A percentile compares a stretch with the other conserved stretches of the same genome.
Evolutionary conservation across 2,797 vertebrate genomes (phyloP).

Genomic region (Peromyscus nudipes): DNA sequence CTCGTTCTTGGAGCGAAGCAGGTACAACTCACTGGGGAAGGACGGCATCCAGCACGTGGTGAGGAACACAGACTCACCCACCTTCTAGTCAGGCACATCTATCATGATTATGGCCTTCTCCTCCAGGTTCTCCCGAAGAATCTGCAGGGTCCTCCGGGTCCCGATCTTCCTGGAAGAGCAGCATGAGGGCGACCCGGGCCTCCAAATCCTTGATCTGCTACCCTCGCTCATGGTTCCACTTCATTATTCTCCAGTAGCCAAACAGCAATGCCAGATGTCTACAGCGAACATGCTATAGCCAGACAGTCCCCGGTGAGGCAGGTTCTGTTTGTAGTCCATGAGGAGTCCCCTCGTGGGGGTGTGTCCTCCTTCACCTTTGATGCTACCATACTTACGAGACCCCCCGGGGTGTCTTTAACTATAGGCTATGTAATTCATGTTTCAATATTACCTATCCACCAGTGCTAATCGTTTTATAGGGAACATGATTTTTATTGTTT

Average conservation of each 20-base stretch:
- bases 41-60: conserved; percentile 94
- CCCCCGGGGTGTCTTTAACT: neutral
- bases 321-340: no score
- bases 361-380: no score
- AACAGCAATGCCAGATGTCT: conserved; percentile 90
- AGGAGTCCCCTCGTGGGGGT: no score
- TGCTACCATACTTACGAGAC: no score
- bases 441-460: neutral
- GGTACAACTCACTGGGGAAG: conserved; percentile 90
- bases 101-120: conserved; percentile 96
- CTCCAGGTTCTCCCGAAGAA: conserved; percentile 94
- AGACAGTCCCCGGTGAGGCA: conserved; percentile 67
- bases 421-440: neutral
- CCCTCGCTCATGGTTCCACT: conserved; percentile 94
- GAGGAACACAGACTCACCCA: conserved; percentile 94
- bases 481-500: neutral
- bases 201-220: conserved; percentile 95
- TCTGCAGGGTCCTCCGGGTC: conserved; percentile 90
- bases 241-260: conserved; percentile 92
- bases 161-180: conserved; percentile 92
- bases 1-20: conserved; percentile 89
- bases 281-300: conserved; percentile 93
- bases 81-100: conserved; percentile 97
- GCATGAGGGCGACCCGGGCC: conserved; percentile 92
- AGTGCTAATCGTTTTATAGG: neutral